Base-by-base conservation (phyloP, 2,797 vertebrate species). In the Enteromius thamalakanensis region DNA sequence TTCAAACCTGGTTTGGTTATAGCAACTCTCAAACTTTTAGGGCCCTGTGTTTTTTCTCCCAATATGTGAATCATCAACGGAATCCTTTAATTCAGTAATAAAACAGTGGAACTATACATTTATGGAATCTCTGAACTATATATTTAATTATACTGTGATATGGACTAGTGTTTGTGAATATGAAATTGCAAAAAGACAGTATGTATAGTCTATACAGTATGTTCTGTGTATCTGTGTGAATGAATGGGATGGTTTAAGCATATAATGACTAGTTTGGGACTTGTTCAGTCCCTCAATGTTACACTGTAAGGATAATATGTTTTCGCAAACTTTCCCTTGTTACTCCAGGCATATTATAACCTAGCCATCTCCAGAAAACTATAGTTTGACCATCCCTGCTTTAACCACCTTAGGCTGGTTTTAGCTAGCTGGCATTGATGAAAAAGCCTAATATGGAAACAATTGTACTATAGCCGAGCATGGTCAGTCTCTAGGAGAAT, bases 1-100 rank as follows among this genome's bases (percentile, higher is more conserved):
- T 75, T 79, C 26, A n/a, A 53, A 2, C 21, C 76, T 68, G 77
- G 74, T 34, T 75, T 55, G 37, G 67, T 80, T 79, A 76, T 65
- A 83, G 58, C 82, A 76, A 74, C 77, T 77, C 55, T 49, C 4
- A 8, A 23, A 7, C 40, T 34, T 78, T 76, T 82, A 64, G 26
- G 26, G 26, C 29, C 6, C 26, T 64, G 15, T 15, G 14, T 7
- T 64, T 64, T 42, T 45, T 17, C 5, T 2, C 26, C 60, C 2
- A 12, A 64, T 7, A 15, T 14, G 2, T 64, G 15, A 64, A 64
- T 29, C 6, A 11, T 4, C 26, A 12, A 62, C 14, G 14, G 26
- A 62, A 29, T 62, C 14, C 26, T 29, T 15, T 15, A 64, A 29
- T 64, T 15, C 14, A 64, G 26, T 64, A 3, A 29, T 62, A 29